A percentile compares a stretch with the other conserved stretches of the same genome.
phyloP scores from a whole-genome alignment of 1,140 invertebrate species.

The Diuraphis noxia region DNA sequence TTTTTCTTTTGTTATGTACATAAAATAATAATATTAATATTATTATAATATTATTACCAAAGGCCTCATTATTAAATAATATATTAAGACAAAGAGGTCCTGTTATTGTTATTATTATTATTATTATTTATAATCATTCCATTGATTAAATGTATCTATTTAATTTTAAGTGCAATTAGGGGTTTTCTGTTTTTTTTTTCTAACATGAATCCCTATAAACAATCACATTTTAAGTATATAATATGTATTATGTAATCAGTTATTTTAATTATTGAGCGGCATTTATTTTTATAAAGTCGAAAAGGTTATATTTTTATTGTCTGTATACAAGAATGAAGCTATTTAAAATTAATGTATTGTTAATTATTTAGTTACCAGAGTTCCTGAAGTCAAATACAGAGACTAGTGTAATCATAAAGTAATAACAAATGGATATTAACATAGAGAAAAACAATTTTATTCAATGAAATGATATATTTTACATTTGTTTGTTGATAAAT shows the following conservation, averaged over 20 bases:
- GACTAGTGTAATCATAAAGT: slow-evolving; percentile 25
- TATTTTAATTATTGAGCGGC: slow-evolving; percentile 32
- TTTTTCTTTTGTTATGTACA: slow-evolving; percentile 48
- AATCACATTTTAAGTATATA: slow-evolving; percentile 46
- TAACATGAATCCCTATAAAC: slow-evolving; percentile 29
- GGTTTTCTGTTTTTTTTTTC: slow-evolving; percentile 23
- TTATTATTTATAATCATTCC: slow-evolving; percentile 49
- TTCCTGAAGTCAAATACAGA: slow-evolving; percentile 42
- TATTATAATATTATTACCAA: slow-evolving; percentile 10
- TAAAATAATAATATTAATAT: slow-evolving; percentile 35
- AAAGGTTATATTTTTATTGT: slow-evolving; percentile 51
- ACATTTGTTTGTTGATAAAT: slow-evolving; percentile 14
- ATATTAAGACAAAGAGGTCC: slow-evolving; percentile 39
- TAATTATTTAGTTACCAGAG: slow-evolving; percentile 53
- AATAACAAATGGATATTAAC: not conserved
- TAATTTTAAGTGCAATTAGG: slow-evolving; percentile 38
- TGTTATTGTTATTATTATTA: slow-evolving; percentile 52
- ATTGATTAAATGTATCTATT: slow-evolving; percentile 35
- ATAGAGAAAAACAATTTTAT: slow-evolving; percentile 30
- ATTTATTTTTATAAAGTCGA: slow-evolving; percentile 49
- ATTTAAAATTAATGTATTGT: slow-evolving; percentile 42
- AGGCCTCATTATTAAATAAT: slow-evolving; percentile 40
- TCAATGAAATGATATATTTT: slow-evolving; percentile 1
- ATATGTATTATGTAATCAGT: slow-evolving; percentile 2
- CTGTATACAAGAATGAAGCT: slow-evolving; percentile 39